Evolutionary conservation across 2,797 vertebrate genomes (phyloP).

Genomic region (Melanotaenia trifasciata): DNA sequence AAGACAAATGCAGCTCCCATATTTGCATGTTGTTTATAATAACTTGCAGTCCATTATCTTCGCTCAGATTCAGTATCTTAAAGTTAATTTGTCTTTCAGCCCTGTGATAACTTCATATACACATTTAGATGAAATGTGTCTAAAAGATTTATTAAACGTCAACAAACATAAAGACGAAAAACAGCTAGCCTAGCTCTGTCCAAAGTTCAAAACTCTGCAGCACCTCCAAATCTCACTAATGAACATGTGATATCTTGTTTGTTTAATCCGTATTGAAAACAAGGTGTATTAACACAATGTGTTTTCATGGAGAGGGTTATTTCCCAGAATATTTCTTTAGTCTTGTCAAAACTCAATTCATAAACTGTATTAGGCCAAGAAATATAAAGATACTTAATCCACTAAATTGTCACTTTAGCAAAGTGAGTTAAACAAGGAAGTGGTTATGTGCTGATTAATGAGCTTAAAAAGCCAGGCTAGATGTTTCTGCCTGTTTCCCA

Average conservation of each 20-base stretch:
- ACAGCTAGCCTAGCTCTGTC: background rate
- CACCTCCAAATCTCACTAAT: background rate
- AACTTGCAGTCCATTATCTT: background rate
- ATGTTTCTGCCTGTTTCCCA: background rate
- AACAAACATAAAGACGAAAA: background rate
- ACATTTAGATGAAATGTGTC: background rate
- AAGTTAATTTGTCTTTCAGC: slow-evolving; percentile 5
- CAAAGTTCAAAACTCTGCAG: slow-evolving; percentile 1
- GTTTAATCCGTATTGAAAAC: background rate
- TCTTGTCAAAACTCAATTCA: slow-evolving; percentile 5
- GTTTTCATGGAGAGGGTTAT: background rate
- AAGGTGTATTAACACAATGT: background rate
- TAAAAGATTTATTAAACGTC: background rate
- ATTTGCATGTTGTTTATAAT: background rate
- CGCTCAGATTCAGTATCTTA: background rate
- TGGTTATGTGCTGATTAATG: background rate
- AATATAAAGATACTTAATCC: background rate
- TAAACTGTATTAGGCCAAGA: background rate
- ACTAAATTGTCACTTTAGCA: background rate
- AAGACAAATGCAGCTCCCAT: background rate
- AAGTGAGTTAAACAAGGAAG: background rate
- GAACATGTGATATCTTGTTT: slow-evolving; percentile 14
- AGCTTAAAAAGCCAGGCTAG: background rate
- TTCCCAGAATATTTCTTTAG: slow-evolving; percentile 2
- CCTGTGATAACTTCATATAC: background rate